phyloP scores from a whole-genome alignment of 2,888 invertebrate species.

The Gymnosoma rotundatum region DNA sequence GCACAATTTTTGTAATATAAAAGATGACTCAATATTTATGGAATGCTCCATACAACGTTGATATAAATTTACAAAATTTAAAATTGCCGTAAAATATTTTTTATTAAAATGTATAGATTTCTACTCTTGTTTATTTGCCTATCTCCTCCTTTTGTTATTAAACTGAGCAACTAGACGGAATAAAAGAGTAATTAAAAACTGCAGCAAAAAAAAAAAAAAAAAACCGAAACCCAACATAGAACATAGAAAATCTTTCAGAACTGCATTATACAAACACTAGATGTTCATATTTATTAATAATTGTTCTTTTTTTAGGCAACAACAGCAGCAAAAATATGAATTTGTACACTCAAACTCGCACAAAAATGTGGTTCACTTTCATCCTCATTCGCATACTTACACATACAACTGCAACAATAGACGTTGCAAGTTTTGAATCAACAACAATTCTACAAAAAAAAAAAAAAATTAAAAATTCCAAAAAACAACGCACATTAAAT shows the following conservation, averaged over 20 bases:
- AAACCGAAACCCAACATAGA: conserved; percentile 53
- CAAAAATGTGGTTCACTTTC: conserved; percentile 37
- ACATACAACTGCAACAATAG: conserved; percentile 51
- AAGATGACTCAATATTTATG: no score
- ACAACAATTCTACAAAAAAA: conserved; percentile 18
- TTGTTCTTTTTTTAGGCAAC: conserved; percentile 1
- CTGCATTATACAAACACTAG: conserved; percentile 52
- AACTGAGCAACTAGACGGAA: conserved; percentile 60
- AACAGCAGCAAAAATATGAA: conserved; percentile 55
- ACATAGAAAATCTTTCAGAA: conserved; percentile 55
- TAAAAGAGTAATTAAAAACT: conserved; percentile 64
- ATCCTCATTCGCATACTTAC: conserved; percentile 8
- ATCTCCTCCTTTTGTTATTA: conserved; percentile 41
- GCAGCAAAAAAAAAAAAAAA: conserved; percentile 24
- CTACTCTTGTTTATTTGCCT: not conserved
- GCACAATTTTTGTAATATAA: no score
- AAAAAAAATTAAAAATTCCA: not conserved
- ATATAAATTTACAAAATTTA: not conserved
- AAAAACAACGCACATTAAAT: conserved; percentile 66
- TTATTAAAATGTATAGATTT: conserved; percentile 29
- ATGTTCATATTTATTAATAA: conserved; percentile 59
- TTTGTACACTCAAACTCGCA: conserved; percentile 56
- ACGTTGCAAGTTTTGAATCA: conserved; percentile 55
- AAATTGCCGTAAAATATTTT: not conserved
- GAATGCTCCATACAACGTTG: no score